Conservation (phyloP, 92 coral and sea anemone species). For the Heliopora coerulea region DNA sequence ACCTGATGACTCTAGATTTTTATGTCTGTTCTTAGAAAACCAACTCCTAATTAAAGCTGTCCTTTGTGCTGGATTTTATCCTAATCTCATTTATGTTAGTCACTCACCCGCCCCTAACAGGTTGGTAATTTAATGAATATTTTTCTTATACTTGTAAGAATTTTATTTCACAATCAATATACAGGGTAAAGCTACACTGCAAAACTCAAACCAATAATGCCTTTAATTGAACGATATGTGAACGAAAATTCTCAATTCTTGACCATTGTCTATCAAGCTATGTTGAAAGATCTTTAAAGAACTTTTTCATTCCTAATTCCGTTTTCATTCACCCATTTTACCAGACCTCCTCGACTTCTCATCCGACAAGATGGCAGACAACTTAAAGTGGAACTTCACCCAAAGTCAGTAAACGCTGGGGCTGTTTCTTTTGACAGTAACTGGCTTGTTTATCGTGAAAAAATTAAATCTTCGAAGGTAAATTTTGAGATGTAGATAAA, state of each 20-base stretch:
- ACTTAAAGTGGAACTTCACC: slow-evolving; percentile 67
- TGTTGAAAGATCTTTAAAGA: too few species aligned
- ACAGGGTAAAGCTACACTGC: too few species aligned
- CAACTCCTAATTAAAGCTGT: slow-evolving; percentile 78
- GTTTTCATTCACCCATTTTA: not conserved
- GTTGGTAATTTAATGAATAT: slow-evolving; percentile 63
- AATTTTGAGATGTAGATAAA: not conserved
- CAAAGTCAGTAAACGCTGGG: slow-evolving; percentile 88
- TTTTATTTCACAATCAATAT: too few species aligned
- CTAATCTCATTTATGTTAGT: slow-evolving; percentile 73
- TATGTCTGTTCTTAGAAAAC: slow-evolving; percentile 66
- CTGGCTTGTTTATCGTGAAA: slow-evolving; percentile 92
- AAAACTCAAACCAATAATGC: slow-evolving; percentile 77
- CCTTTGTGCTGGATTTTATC: slow-evolving; percentile 93
- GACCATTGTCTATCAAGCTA: too few species aligned
- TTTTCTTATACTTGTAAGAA: slow-evolving; percentile 41
- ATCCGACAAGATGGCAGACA: slow-evolving; percentile 75
- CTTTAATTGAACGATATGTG: too few species aligned
- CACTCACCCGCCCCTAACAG: slow-evolving; percentile 55
- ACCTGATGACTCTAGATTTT: too few species aligned
- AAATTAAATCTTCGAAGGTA: slow-evolving; percentile 91
- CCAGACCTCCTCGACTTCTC: slow-evolving; percentile 55
- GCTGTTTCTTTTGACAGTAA: slow-evolving; percentile 63
- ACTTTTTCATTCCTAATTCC: not conserved
- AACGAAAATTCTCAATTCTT: too few species aligned